These are phyloP conservation scores for Nephrotoma appendiculata DNA, from an alignment of 2,888 invertebrate genomes.

Conservation along the genomic window DNA sequence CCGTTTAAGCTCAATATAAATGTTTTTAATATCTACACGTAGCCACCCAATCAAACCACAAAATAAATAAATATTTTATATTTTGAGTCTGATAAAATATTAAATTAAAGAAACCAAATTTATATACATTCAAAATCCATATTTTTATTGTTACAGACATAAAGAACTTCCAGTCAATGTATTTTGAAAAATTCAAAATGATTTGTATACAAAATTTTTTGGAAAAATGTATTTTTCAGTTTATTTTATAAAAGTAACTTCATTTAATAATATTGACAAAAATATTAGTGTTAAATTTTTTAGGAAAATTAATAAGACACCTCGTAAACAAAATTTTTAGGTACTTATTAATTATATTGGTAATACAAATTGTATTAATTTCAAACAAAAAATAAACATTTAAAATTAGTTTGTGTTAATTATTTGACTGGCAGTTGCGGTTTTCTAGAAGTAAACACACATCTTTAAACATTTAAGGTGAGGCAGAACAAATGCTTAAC, in stretches of 20 bases:
- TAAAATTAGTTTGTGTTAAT: neutral
- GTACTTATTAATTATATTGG: neutral
- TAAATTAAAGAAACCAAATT: neutral
- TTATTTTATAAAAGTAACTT: neutral
- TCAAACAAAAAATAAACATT: neutral
- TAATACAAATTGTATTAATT: neutral
- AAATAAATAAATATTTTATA: neutral
- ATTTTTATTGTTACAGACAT: neutral
- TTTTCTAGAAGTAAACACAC: too few species aligned
- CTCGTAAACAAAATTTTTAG: neutral
- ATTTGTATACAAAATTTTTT: neutral
- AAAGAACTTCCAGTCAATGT: neutral
- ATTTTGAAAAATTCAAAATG: neutral
- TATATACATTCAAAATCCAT: neutral
- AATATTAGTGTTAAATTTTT: neutral
- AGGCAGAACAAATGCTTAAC: too few species aligned
- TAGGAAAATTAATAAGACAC: neutral
- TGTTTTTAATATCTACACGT: neutral
- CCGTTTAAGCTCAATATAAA: constrained; percentile 11
- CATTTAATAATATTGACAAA: neutral
- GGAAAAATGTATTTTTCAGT: neutral
- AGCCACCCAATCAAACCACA: neutral
- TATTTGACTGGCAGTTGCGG: too few species aligned
- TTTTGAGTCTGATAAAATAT: neutral
- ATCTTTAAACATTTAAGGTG: too few species aligned